Percentiles rank a stretch among this genome's conserved stretches.
phyloP scores from a whole-genome alignment of 2,888 invertebrate genomes.

The Mythimna albipuncta region DNA sequence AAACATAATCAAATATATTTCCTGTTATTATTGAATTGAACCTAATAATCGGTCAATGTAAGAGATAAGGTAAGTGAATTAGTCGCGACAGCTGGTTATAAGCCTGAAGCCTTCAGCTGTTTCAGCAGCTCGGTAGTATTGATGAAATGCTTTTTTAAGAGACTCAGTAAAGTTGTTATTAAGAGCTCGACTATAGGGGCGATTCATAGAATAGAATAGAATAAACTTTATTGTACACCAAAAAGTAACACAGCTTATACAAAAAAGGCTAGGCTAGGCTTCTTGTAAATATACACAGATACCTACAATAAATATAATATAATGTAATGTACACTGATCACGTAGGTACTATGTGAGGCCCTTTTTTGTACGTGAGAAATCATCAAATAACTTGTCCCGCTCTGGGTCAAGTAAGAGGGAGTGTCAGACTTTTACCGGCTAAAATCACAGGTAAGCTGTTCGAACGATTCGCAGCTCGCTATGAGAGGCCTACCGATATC shows the following conservation, averaged over 20 bases:
- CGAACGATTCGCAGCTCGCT: neutral
- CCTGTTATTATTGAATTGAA: neutral
- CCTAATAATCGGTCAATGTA: neutral
- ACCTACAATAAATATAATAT: no score
- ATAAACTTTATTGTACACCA: no score
- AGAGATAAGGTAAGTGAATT: no score
- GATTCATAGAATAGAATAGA: neutral
- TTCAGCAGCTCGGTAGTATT: neutral
- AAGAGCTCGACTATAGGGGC: neutral
- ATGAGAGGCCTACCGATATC: constrained; percentile 13
- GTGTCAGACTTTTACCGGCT: no score
- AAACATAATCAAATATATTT: neutral
- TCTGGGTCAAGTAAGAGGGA: no score
- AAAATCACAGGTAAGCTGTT: no score
- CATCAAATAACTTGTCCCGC: no score
- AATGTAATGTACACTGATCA: neutral
- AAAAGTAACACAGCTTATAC: no score
- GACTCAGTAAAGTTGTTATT: neutral
- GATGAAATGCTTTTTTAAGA: neutral
- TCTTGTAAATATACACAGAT: no score
- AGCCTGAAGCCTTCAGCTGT: neutral
- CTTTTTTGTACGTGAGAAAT: neutral
- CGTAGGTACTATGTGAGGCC: constrained; percentile 13
- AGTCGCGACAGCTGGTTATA: neutral
- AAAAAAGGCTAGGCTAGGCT: no score